Percentiles rank a stretch among this genome's conserved stretches.
phyloP scores from a whole-genome alignment of 2,797 vertebrate genomes.

The Gymnothorax javanicus region DNA sequence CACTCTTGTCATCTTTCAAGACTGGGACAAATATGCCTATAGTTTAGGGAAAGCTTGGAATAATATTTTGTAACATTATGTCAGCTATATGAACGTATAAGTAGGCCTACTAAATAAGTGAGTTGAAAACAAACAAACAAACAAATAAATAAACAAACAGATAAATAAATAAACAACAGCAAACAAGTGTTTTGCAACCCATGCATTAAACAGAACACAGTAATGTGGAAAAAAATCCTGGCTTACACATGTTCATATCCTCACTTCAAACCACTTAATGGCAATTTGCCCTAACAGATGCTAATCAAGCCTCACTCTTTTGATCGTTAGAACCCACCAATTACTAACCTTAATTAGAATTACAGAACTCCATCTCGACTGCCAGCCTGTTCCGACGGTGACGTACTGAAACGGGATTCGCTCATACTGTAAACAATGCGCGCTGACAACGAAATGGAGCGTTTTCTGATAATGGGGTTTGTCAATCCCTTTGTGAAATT shows the following conservation, averaged over 20 bases:
- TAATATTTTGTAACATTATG: conserved; percentile 68
- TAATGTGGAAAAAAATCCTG: conserved; percentile 56
- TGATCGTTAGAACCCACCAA: conserved; percentile 83
- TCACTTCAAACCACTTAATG: conserved; percentile 85
- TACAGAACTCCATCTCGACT: conserved; percentile 78
- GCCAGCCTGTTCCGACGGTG: conserved; percentile 82
- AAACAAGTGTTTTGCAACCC: conserved; percentile 82
- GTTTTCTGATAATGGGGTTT: conserved; percentile 94
- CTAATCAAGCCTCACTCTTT: conserved; percentile 82
- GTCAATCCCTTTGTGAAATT: conserved; percentile 92
- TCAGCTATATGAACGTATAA: conserved; percentile 59
- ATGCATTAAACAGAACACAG: conserved; percentile 77
- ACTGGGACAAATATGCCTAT: conserved; percentile 75
- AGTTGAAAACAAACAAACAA: conserved; percentile 58
- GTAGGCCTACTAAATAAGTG: conserved; percentile 60
- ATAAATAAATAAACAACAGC: conserved; percentile 63
- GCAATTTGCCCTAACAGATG: conserved; percentile 87
- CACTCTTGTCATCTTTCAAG: conserved; percentile 69
- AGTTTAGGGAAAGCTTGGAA: conserved; percentile 79
- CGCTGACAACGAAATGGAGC: conserved; percentile 89
- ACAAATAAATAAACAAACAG: conserved; percentile 57
- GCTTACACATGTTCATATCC: conserved; percentile 63
- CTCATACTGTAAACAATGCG: conserved; percentile 89
- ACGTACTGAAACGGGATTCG: conserved; percentile 83
- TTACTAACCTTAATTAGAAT: conserved; percentile 88